Base-by-base conservation (phyloP, 2,113 vertebrate genomes). In the Vidua macroura region DNA sequence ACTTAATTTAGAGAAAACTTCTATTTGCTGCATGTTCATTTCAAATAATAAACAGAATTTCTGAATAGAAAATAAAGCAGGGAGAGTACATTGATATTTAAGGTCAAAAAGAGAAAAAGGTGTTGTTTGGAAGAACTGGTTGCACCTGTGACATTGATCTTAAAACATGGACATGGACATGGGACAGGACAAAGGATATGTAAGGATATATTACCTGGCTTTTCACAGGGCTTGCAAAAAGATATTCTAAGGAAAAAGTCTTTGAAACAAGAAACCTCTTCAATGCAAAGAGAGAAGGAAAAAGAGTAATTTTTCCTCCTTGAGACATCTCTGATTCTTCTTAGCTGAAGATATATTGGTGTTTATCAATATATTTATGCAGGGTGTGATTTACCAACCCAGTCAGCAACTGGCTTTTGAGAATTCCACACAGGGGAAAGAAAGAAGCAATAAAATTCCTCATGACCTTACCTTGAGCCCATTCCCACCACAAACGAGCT, bases 401-500 rank as follows among this genome's bases (percentile, higher is more conserved):
- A 43, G 49, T 13, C 49, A 92, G 69, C 37, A 52, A 23, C 30
- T 52, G 48, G 11, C 19, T 41, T 59, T 75, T 31, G 66, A 80
- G 39, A 79, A 81, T 63, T 58, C 75, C 77, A 48, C 43, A 31
- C 19, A 35, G 31, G 22, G 14, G 24, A 75, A 75, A 51, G 30
- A 60, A 89, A 68, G 37, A 31, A 82, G 41, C 6, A 22, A 25
- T 20, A 12, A 8, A 44, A 68, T 52, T 63, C 35, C 48, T 33
- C 33, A 5, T 22, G 63, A 67, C 25, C 39, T 78, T 49, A 37
- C 39, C 70, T 52, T 19, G 15, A 88, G 69, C 37, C 20, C 10
- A 30, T n/a, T 39, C 86, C 43, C 35, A 15, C 3, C 28, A 39
- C 2, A 0, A 68, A 44, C 2, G 2, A n/a, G 11, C 66, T 15